Evolutionary conservation across 2,797 vertebrate genomes (phyloP).

Genomic region (Galaxias olidus): DNA sequence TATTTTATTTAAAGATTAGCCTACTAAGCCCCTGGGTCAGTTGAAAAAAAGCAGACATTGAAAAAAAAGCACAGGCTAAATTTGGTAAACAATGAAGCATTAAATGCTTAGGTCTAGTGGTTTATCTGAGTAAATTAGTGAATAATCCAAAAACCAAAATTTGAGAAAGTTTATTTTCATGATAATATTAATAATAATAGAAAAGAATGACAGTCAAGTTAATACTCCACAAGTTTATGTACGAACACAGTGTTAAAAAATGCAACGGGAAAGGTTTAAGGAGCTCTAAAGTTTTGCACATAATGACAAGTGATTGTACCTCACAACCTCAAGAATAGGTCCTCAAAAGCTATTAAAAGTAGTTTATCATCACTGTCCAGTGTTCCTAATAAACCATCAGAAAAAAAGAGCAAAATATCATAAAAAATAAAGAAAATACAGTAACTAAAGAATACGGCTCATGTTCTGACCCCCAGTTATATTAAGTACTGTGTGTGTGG

Average conservation of each 20-base stretch:
- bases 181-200: slow-evolving; percentile 29
- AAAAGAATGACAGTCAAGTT: slow-evolving; percentile 48
- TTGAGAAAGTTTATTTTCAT: background rate
- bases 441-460: slow-evolving; percentile 44
- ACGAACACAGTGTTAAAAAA: slow-evolving; percentile 71
- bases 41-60: no score
- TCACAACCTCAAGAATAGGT: slow-evolving; percentile 59
- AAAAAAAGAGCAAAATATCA: slow-evolving; percentile 15
- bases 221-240: slow-evolving; percentile 73
- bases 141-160: no score
- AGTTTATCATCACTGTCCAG: slow-evolving; percentile 42
- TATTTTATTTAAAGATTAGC: no score
- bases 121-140: no score
- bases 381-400: slow-evolving; percentile 52
- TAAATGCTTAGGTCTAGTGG: no score
- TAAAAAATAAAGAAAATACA: slow-evolving; percentile 42
- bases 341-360: slow-evolving; percentile 38
- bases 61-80: no score
- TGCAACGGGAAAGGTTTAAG: slow-evolving; percentile 64
- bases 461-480: slow-evolving; percentile 20
- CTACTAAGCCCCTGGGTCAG: no score
- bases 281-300: slow-evolving; percentile 50
- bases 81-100: no score
- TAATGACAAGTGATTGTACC: slow-evolving; percentile 68
- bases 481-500: slow-evolving; percentile 12